These are phyloP conservation scores for Sebastolobus altivelis DNA, from an alignment of 2,797 vertebrate genomes.

Conservation along the genomic window DNA sequence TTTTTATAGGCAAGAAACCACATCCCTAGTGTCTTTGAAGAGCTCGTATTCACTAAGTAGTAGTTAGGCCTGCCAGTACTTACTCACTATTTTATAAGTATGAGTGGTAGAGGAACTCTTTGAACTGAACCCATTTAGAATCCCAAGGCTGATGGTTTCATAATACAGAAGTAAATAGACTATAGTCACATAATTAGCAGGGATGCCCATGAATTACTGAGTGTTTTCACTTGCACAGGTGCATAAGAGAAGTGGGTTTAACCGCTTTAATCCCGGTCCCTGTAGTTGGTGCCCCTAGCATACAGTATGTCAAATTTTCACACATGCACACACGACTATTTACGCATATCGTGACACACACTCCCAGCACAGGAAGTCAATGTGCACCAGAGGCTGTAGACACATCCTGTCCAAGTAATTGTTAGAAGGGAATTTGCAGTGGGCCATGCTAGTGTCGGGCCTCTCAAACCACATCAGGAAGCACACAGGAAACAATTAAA, in stretches of 20 bases:
- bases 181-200: slow-evolving; percentile 75
- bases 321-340: not conserved
- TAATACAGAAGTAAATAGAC: slow-evolving; percentile 75
- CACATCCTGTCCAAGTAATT: slow-evolving; percentile 15
- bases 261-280: not conserved
- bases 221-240: slow-evolving; percentile 70
- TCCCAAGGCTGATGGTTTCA: slow-evolving; percentile 74
- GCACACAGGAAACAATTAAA: slow-evolving; percentile 28
- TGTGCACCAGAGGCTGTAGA: slow-evolving; percentile 16
- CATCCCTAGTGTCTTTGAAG: slow-evolving; percentile 82
- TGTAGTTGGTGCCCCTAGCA: slow-evolving; percentile 8
- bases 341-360: slow-evolving; percentile 8
- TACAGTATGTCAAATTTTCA: slow-evolving; percentile 20
- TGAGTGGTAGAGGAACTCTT: slow-evolving; percentile 76
- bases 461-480: slow-evolving; percentile 45
- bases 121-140: slow-evolving; percentile 78
- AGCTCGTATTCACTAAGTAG: slow-evolving; percentile 81
- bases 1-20: slow-evolving; percentile 83
- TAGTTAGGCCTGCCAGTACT: slow-evolving; percentile 79
- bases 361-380: not conserved
- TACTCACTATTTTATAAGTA: slow-evolving; percentile 81
- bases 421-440: slow-evolving; percentile 19
- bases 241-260: slow-evolving; percentile 41
- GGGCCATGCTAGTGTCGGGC: not conserved
- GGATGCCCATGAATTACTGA: slow-evolving; percentile 62